These are phyloP conservation scores for Propithecus coquereli DNA, from an alignment of 2,113 vertebrate genomes.

Conservation along the genomic window DNA sequence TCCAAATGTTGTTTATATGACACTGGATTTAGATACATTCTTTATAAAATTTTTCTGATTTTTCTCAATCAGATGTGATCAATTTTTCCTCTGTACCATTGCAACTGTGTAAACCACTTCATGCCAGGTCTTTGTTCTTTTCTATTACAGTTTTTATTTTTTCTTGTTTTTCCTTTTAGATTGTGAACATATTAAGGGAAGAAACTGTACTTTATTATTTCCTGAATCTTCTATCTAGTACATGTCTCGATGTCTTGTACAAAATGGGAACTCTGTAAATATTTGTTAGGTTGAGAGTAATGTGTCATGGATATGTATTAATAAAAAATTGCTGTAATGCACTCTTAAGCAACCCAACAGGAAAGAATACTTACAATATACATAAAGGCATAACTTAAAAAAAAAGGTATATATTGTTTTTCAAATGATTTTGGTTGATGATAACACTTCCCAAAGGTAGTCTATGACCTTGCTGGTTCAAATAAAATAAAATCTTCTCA, in stretches of 20 bases:
- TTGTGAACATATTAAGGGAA: background rate
- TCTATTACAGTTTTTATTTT: background rate
- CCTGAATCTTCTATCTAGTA: background rate
- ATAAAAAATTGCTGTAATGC: background rate
- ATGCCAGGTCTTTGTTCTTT: background rate
- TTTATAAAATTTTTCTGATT: conserved; percentile 13
- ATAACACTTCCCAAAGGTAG: background rate
- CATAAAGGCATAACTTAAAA: background rate
- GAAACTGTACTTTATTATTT: conserved; percentile 15
- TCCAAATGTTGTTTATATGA: background rate
- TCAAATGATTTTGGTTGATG: conserved; percentile 25
- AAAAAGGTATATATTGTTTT: background rate
- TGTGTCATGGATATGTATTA: background rate
- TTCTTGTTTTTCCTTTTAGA: background rate
- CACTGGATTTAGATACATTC: background rate
- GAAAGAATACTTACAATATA: conserved; percentile 9
- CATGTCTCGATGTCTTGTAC: background rate
- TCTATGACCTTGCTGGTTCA: background rate
- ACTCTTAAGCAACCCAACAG: background rate
- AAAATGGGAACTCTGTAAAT: conserved; percentile 41
- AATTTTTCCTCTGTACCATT: background rate
- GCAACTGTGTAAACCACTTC: background rate
- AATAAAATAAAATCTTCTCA: background rate
- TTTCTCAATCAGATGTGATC: background rate
- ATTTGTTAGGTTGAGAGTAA: conserved; percentile 6